Conservation (phyloP, 2,888 invertebrate species). For the Bibio marci region DNA sequence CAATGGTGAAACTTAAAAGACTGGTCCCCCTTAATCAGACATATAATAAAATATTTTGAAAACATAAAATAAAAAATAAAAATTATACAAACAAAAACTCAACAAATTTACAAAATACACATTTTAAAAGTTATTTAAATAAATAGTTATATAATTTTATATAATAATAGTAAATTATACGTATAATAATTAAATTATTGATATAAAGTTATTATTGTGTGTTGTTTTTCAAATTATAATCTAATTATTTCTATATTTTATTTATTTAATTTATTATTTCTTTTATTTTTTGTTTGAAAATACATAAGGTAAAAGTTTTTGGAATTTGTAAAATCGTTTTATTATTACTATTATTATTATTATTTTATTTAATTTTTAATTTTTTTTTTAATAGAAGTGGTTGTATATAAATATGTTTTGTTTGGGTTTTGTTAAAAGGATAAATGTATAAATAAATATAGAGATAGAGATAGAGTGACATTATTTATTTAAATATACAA, state of each 20-base stretch:
- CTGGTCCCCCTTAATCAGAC: conserved; percentile 33
- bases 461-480: no score
- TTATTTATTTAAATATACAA: no score
- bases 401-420: not conserved
- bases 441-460: no score
- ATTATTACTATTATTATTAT: not conserved
- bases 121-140: conserved; percentile 11
- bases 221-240: no score
- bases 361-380: not conserved
- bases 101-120: conserved; percentile 11
- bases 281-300: conserved; percentile 6
- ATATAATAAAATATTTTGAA: no score
- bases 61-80: conserved; percentile 10
- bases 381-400: not conserved
- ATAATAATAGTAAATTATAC: no score
- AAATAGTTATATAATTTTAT: no score
- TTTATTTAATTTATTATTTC: conserved; percentile 9
- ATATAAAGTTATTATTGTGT: no score
- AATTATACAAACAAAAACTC: conserved; percentile 10
- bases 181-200: no score
- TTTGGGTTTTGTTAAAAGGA: not conserved
- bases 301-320: conserved; percentile 1
- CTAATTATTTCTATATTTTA: conserved; percentile 10
- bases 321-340: no score
- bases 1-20: conserved; percentile 32